Conservation (phyloP, 2,888 invertebrate species). For the Leucozona laternaria region DNA sequence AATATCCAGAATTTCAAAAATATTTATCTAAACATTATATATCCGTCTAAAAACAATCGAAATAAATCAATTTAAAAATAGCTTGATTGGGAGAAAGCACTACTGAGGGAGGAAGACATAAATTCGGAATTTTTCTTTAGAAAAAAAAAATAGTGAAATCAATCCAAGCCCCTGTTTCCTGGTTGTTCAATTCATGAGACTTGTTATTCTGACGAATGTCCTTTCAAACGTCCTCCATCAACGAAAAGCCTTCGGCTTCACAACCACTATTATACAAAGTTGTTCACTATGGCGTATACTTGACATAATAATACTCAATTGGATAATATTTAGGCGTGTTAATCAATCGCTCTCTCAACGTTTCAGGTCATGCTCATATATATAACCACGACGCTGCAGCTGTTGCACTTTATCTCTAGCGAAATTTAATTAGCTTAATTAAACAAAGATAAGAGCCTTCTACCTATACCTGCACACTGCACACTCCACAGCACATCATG, state of each 20-base stretch:
- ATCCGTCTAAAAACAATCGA: too few species aligned
- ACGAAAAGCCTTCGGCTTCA: not conserved
- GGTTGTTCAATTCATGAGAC: too few species aligned
- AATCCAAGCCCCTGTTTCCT: too few species aligned
- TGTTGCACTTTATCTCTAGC: not conserved
- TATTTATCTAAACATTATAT: too few species aligned
- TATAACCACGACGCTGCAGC: not conserved
- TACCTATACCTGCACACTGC: not conserved
- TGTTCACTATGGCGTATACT: constrained; percentile 2
- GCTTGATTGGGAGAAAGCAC: too few species aligned
- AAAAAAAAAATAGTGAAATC: too few species aligned
- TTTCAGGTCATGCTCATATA: not conserved
- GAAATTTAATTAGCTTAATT: constrained; percentile 26
- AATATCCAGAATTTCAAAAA: too few species aligned
- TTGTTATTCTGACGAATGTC: too few species aligned
- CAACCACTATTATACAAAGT: not conserved
- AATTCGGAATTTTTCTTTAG: too few species aligned
- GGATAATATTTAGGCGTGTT: constrained; percentile 15
- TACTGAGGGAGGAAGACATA: too few species aligned
- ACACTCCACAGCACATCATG: not conserved
- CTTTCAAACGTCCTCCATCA: too few species aligned
- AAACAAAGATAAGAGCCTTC: constrained; percentile 11
- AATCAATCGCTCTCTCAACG: constrained; percentile 3
- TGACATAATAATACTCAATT: not conserved
- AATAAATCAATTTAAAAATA: too few species aligned